Conservation (phyloP, 2,888 invertebrate species). For the Tanytarsus gracilentus region DNA sequence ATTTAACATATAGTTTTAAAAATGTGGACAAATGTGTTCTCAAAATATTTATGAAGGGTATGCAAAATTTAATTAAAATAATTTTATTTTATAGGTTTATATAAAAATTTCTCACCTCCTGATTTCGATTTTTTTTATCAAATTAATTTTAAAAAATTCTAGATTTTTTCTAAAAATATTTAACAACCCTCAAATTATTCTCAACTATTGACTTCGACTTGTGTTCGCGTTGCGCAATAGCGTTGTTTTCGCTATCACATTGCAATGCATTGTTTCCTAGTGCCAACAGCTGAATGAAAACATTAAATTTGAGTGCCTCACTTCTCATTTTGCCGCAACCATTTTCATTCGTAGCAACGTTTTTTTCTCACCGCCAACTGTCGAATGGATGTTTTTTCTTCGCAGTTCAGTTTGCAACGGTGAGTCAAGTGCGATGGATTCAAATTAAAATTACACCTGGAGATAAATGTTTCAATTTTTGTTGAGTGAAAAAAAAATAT, state of each 20-base stretch:
- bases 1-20: too few species aligned
- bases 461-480: not conserved
- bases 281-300: conserved; percentile 14
- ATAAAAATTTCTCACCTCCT: too few species aligned
- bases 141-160: not conserved
- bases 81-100: too few species aligned
- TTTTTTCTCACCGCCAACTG: conserved; percentile 7
- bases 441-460: not conserved
- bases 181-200: not conserved
- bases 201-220: conserved; percentile 4
- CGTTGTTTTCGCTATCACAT: conserved; percentile 4
- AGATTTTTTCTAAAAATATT: not conserved
- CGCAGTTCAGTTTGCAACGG: conserved; percentile 11
- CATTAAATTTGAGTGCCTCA: not conserved
- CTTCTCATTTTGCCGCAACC: not conserved
- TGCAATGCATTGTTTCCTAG: not conserved
- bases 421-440: conserved; percentile 23
- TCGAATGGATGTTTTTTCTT: not conserved
- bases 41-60: too few species aligned
- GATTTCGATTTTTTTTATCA: too few species aligned
- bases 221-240: conserved; percentile 21
- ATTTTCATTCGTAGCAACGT: not conserved
- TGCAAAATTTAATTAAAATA: too few species aligned
- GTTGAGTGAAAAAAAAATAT: not conserved
- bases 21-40: too few species aligned